A percentile compares a stretch with the other conserved stretches of the same genome.
These are phyloP conservation scores for Virgularia gustaviana DNA, from an alignment of 92 coral and sea anemone genomes.

Conservation along the genomic window DNA sequence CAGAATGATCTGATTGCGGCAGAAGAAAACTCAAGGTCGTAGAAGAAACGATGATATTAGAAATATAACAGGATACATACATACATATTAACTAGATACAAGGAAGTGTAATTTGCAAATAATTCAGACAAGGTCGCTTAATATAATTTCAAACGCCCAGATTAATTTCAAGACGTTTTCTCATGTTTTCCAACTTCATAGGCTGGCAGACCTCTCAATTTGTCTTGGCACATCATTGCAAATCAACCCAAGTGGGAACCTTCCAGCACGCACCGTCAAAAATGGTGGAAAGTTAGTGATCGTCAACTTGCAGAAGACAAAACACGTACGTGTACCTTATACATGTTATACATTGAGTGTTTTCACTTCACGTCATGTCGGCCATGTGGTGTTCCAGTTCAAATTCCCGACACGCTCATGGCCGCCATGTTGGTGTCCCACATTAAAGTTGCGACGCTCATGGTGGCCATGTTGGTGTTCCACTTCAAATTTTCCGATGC, in stretches of 20 bases:
- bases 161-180: no score
- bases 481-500: no score
- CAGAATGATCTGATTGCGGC: constrained; percentile 69
- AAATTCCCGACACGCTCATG: no score
- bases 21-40: constrained; percentile 88
- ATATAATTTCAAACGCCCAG: no score
- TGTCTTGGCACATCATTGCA: constrained; percentile 95
- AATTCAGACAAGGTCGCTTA: neutral
- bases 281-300: constrained; percentile 89
- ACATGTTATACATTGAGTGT: neutral
- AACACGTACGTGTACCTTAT: constrained; percentile 69
- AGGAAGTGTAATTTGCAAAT: neutral
- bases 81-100: neutral
- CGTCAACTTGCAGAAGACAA: constrained; percentile 90
- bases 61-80: no score
- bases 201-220: constrained; percentile 83
- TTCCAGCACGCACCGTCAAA: constrained; percentile 80
- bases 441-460: no score
- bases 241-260: constrained; percentile 91
- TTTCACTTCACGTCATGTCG: no score
- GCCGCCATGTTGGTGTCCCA: no score
- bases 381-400: no score
- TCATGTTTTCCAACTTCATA: no score
- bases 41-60: no score
- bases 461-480: no score